These are phyloP conservation scores for Hippolais icterina DNA, from an alignment of 2,113 vertebrate genomes.

Conservation along the genomic window DNA sequence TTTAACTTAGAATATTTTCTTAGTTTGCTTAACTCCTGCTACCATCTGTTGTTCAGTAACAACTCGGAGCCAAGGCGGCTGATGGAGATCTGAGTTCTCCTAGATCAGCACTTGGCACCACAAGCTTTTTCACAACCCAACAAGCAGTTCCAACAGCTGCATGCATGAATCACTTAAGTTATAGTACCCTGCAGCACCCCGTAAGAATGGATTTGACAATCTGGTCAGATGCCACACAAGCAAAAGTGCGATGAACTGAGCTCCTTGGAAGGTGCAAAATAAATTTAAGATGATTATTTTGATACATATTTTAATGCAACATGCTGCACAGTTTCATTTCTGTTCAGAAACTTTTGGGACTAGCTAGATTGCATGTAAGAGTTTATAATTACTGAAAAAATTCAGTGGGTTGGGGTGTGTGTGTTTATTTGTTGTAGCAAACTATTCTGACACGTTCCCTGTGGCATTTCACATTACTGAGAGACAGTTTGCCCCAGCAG, in stretches of 20 bases:
- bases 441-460: neutral
- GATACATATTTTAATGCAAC: neutral
- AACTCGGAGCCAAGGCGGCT: conserved; percentile 33
- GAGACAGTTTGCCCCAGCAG: conserved; percentile 13
- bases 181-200: conserved; percentile 43
- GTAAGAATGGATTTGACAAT: conserved; percentile 30
- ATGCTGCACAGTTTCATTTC: neutral
- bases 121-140: conserved; percentile 53
- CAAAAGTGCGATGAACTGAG: neutral
- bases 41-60: conserved; percentile 62
- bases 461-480: neutral
- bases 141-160: conserved; percentile 62
- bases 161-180: conserved; percentile 57
- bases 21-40: conserved; percentile 46
- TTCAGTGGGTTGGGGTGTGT: neutral
- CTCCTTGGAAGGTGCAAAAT: neutral
- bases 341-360: neutral
- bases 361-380: neutral
- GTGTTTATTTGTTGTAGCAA: neutral
- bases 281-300: neutral
- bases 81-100: conserved; percentile 56
- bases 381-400: neutral
- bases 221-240: conserved; percentile 30
- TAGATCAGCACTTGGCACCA: conserved; percentile 64
- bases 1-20: conserved; percentile 52